Percentiles rank a stretch among this genome's conserved stretches.
Conservation (phyloP, 2,113 vertebrate genomes). For the Takifugu flavidus region DNA sequence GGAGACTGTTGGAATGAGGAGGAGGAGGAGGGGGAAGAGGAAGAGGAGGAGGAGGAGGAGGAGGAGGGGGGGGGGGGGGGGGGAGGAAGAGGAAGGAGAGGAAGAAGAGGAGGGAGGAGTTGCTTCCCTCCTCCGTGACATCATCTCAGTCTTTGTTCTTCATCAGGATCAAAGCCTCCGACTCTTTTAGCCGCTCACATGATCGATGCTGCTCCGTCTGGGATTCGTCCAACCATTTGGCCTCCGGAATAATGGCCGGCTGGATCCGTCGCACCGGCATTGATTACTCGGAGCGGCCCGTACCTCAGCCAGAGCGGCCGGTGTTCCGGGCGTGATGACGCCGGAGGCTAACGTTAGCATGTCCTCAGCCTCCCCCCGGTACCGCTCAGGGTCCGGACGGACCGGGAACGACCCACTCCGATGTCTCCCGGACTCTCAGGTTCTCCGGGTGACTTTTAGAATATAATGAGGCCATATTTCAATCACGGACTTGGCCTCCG, state of each 20-base stretch:
- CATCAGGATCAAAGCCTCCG: constrained; percentile 76
- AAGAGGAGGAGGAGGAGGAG: constrained; percentile 36
- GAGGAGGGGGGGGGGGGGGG: not conserved
- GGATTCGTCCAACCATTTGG: constrained; percentile 58
- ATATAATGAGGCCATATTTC: too few species aligned
- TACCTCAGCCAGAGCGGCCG: constrained; percentile 51
- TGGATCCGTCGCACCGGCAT: constrained; percentile 54
- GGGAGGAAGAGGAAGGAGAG: constrained; percentile 37
- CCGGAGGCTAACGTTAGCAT: too few species aligned
- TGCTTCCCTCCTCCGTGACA: constrained; percentile 50
- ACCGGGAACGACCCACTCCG: too few species aligned
- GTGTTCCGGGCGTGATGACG: too few species aligned
- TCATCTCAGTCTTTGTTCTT: constrained; percentile 73
- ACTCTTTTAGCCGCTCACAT: too few species aligned
- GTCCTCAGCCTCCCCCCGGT: too few species aligned
- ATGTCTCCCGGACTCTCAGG: too few species aligned
- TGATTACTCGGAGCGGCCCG: constrained; percentile 51
- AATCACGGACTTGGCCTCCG: too few species aligned
- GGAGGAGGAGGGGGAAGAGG: constrained; percentile 18
- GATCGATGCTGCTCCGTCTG: constrained; percentile 69
- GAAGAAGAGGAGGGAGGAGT: not conserved
- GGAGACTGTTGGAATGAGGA: constrained; percentile 48
- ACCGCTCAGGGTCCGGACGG: too few species aligned
- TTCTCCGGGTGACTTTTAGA: too few species aligned
- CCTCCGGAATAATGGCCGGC: constrained; percentile 58